Base-by-base conservation (phyloP, 2,888 invertebrate species). In the Oxyscelio sp. region DNA sequence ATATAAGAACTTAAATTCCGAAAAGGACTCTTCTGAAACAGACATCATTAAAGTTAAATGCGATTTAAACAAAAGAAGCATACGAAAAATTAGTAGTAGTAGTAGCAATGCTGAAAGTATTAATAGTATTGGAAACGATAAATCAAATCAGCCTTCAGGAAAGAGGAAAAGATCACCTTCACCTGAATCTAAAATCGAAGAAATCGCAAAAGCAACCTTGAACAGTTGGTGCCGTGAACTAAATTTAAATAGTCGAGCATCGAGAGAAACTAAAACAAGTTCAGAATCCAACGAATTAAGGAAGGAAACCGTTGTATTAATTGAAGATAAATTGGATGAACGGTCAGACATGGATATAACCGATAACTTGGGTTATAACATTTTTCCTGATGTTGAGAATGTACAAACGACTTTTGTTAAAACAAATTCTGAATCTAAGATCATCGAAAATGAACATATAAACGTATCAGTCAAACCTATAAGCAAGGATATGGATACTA, bases 191-290 rank as follows among this genome's bases (percentile, higher is more conserved):
- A 13, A 58, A 1, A 65, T 73, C 4, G 80, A 80, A 22, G 52
- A 71, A 50, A 70, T 73, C 4, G 80, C 59, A 4, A 73, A 79
- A 52, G 71, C 63, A 0, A 71, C 71, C 22, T 5, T 79, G 15
- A 79, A 71, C 19, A 80, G 43, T 19, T 80, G 80, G 80, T 80
- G 66, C 31, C 68, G 43, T 40, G 34, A 70, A n/a, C 34, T 24
- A 6, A 22, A 27, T 27, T 9, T 11, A 34, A 22, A 22, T n/a
- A n/a, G 22, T n/a, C 27, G 11, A 13, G 0, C 8, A 17, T 6
- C 24, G 4, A 38, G 24, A 13, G 11, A 1, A 13, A 24, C 11
- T 24, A 54, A 38, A n/a, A 6, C 4, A 19, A 59, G 34, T 40
- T 3, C 56, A n/a, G 11, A 5, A 19, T 48, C 65, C 1, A 71